Conservation (phyloP, 2,888 invertebrate genomes). For the Agonopterix heracliana region DNA sequence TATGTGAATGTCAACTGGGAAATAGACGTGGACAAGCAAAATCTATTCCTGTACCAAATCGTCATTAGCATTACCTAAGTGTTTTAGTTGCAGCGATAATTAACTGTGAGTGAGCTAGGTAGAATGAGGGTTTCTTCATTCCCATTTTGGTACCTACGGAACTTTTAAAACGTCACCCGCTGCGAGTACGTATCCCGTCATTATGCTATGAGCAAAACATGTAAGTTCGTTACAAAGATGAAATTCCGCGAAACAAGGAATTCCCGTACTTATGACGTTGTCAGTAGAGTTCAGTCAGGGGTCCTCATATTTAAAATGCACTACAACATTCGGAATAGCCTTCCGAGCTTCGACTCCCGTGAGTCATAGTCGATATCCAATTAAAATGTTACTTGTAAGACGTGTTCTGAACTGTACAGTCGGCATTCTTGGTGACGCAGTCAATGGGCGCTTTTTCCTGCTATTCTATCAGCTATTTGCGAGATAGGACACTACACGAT, state of each 20-base stretch:
- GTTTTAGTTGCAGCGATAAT: too few species aligned
- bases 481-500: neutral
- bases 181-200: constrained; percentile 34
- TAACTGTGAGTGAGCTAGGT: too few species aligned
- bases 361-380: constrained; percentile 33
- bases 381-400: constrained; percentile 39
- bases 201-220: neutral
- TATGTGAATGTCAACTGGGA: too few species aligned
- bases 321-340: constrained; percentile 6
- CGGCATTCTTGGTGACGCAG: neutral
- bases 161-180: constrained; percentile 37
- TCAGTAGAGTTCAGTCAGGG: too few species aligned
- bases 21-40: too few species aligned
- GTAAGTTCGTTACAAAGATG: too few species aligned
- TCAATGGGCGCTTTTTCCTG: neutral
- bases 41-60: too few species aligned
- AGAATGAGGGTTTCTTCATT: neutral
- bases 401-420: constrained; percentile 17
- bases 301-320: neutral
- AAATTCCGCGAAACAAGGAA: too few species aligned
- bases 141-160: constrained; percentile 21
- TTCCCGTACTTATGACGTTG: too few species aligned
- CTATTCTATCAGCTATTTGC: neutral
- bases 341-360: constrained; percentile 19
- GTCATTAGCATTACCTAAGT: too few species aligned